A percentile compares a stretch with the other conserved stretches of the same genome.
phyloP scores from a whole-genome alignment of 2,113 vertebrate genomes.

The Cnemophilus loriae region DNA sequence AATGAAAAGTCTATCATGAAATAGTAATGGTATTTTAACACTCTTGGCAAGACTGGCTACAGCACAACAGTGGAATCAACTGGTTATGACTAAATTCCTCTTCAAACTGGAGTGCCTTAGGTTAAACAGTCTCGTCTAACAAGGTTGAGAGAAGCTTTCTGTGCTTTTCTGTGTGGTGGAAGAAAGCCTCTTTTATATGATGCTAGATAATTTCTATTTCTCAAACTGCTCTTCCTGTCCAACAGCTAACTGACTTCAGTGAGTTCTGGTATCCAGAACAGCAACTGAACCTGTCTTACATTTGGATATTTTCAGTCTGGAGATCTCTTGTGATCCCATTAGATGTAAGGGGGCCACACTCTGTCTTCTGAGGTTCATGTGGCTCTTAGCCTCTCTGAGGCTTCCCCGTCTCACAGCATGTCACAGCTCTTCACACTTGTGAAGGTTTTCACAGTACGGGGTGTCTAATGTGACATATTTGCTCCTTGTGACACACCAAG shows the following conservation, averaged over 20 bases:
- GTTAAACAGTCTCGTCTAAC: background rate
- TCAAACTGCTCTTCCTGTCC: background rate
- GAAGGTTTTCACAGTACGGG: background rate
- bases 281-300: background rate
- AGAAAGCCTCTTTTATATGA: background rate
- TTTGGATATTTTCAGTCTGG: background rate
- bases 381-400: background rate
- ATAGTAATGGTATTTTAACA: background rate
- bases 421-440: background rate
- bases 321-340: background rate
- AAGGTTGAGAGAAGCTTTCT: background rate
- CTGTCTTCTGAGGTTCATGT: background rate
- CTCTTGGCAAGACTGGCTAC: background rate
- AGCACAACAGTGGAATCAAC: background rate
- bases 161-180: background rate
- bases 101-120: background rate
- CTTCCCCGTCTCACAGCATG: background rate
- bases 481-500: background rate
- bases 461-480: background rate
- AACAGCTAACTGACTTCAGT: background rate
- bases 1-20: background rate
- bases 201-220: background rate
- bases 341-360: background rate
- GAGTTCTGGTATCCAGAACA: background rate
- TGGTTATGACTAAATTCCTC: background rate